Evolutionary conservation across 2,113 vertebrate genomes (phyloP), one percentile per base, ranked within the genome.

Genomic region (Fulmarus glacialis): DNA sequence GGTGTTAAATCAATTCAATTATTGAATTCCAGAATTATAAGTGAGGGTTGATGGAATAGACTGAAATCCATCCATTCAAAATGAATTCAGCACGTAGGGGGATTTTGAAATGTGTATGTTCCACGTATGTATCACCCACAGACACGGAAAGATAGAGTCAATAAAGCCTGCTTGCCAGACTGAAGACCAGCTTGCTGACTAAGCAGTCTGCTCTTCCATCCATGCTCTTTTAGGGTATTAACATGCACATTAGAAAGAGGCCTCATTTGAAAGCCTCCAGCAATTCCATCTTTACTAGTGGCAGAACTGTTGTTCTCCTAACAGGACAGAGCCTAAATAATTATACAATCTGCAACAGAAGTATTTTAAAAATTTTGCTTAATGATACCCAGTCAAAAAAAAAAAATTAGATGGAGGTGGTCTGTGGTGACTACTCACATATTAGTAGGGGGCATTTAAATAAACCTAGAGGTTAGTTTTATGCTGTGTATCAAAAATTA

Each of bases 71-170:
- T 50, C 5, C 15, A 20, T 77, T 77, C 26, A n/a, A 48, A 83
- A 79, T 36, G 0, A 63, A 56, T 56, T 67, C 52, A 82, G 40
- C 45, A 24, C 0, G 0, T 14, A 32, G 6, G 6, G 7, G 24
- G n/a, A 34, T 50, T 83, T 63, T 36, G 24, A 40, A 59, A 72
- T 63, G 6, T 40, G 6, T 22, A 3, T 34, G 5, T 52, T 82
- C 47, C 16, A 4, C 1, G 0, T 38, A 8, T 45, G 3, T 38
- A 3, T 72, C 12, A 40, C 11, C 24, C 36, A 4, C 5, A 47
- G 53, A 16, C 48, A 32, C 12, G 34, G 40, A 16, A 45, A 68
- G 36, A 36, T 18, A 40, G 38, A 18, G 17, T n/a, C 21, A 27
- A 38, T 18, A 17, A 66, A 78, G 40, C 29, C 63, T 81, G 29